phyloP scores from a whole-genome alignment of 2,888 invertebrate genomes.

The Chaetogeoica ovagalla region DNA sequence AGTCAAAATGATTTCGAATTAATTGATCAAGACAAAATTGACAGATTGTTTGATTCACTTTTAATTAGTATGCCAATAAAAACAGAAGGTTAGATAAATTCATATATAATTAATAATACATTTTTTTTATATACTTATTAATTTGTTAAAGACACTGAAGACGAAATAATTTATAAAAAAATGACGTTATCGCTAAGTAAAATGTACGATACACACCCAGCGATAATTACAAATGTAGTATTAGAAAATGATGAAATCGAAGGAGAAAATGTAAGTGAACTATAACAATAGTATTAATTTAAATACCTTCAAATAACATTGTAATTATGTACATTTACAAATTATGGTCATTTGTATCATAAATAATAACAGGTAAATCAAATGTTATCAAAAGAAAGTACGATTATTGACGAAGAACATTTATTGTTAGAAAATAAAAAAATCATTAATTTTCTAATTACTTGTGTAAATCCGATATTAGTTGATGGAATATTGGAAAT shows the following conservation, averaged over 20 bases:
- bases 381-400: slow-evolving; percentile 1
- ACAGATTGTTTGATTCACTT: slow-evolving; percentile 27
- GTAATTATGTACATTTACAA: not conserved
- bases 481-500: slow-evolving; percentile 30
- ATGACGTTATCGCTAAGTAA: not conserved
- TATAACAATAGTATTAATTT: not conserved
- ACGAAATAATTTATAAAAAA: slow-evolving; percentile 5
- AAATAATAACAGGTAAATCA: not conserved
- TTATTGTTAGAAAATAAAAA: slow-evolving; percentile 5
- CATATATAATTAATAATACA: slow-evolving; percentile 3
- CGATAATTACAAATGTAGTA: not conserved
- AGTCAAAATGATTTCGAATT: slow-evolving; percentile 16
- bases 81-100: slow-evolving; percentile 2
- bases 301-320: slow-evolving; percentile 1
- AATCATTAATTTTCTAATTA: slow-evolving; percentile 20
- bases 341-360: not conserved
- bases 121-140: not conserved
- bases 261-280: slow-evolving; percentile 24
- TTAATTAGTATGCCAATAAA: slow-evolving; percentile 24
- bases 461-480: slow-evolving; percentile 39
- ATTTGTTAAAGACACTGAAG: not conserved
- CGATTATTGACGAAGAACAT: not conserved
- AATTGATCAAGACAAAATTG: slow-evolving; percentile 5
- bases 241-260: slow-evolving; percentile 1
- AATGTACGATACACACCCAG: not conserved